Evolutionary conservation across 1,140 invertebrate species (phyloP).

Genomic region (Trachymyrmex septentrionalis): DNA sequence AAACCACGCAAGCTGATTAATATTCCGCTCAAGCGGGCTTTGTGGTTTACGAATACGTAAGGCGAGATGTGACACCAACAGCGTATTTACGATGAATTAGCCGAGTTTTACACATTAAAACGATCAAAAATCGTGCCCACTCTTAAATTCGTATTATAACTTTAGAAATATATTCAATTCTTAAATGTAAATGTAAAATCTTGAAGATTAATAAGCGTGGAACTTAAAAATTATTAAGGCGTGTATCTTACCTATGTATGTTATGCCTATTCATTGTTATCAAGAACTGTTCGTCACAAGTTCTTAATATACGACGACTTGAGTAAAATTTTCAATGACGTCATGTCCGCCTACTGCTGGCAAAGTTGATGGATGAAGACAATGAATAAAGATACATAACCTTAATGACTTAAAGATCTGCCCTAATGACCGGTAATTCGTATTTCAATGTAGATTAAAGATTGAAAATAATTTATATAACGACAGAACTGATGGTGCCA

Average conservation of each 20-base stretch:
- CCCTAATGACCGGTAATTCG: neutral
- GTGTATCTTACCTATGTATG: neutral
- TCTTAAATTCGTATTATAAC: neutral
- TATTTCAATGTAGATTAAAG: neutral
- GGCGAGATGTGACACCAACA: slow-evolving; percentile 56
- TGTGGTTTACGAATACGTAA: slow-evolving; percentile 74
- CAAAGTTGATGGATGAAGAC: neutral
- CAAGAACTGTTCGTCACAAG: neutral
- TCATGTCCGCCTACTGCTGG: neutral
- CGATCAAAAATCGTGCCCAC: neutral
- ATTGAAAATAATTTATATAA: neutral
- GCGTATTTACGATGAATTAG: slow-evolving; percentile 76
- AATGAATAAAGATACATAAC: neutral
- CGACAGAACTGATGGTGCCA: no score
- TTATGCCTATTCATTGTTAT: neutral
- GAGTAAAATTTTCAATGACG: neutral
- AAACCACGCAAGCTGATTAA: slow-evolving; percentile 61
- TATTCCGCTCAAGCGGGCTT: slow-evolving; percentile 69
- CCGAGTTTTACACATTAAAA: slow-evolving; percentile 41
- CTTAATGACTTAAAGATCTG: neutral
- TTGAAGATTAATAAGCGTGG: neutral
- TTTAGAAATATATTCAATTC: neutral
- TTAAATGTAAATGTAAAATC: slow-evolving; percentile 12
- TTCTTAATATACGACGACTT: slow-evolving; percentile 2
- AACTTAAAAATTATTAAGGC: neutral